Evolutionary conservation across 1,140 invertebrate genomes (phyloP).

Genomic region (Polypedilum vanderplanki): DNA sequence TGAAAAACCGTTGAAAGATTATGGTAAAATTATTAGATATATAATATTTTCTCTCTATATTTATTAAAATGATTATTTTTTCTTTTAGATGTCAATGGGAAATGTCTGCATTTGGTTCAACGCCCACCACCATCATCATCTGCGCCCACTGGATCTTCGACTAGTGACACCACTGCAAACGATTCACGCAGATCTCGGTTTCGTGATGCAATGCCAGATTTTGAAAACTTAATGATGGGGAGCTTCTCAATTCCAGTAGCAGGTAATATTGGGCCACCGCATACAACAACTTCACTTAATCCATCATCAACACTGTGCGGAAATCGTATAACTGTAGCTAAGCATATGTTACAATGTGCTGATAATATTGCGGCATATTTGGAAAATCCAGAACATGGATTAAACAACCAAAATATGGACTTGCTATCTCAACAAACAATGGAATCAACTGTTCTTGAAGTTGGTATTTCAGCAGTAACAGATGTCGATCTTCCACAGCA

Average conservation of each 20-base stretch:
- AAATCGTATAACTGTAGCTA: constrained; percentile 42
- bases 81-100: constrained; percentile 75
- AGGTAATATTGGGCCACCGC: background rate
- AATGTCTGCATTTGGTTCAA: constrained; percentile 91
- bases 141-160: constrained; percentile 37
- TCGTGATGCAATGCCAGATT: constrained; percentile 40
- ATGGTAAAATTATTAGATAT: constrained; percentile 55
- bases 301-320: constrained; percentile 42
- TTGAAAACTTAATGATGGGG: constrained; percentile 46
- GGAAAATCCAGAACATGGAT: constrained; percentile 40
- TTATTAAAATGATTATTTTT: background rate
- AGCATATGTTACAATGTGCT: constrained; percentile 43
- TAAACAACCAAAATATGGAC: constrained; percentile 41
- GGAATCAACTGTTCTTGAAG: constrained; percentile 44
- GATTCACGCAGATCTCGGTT: constrained; percentile 37
- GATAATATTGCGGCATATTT: constrained; percentile 43
- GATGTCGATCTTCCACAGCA: constrained; percentile 39
- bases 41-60: constrained; percentile 29
- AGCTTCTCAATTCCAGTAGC: constrained; percentile 51
- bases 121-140: constrained; percentile 56
- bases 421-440: constrained; percentile 43
- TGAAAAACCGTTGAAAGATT: constrained; percentile 80
- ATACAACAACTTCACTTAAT: constrained; percentile 28
- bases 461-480: constrained; percentile 40
- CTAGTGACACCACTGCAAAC: constrained; percentile 38